Evolutionary conservation across 1,140 invertebrate genomes (phyloP).

Genomic region (Diuraphis noxia): DNA sequence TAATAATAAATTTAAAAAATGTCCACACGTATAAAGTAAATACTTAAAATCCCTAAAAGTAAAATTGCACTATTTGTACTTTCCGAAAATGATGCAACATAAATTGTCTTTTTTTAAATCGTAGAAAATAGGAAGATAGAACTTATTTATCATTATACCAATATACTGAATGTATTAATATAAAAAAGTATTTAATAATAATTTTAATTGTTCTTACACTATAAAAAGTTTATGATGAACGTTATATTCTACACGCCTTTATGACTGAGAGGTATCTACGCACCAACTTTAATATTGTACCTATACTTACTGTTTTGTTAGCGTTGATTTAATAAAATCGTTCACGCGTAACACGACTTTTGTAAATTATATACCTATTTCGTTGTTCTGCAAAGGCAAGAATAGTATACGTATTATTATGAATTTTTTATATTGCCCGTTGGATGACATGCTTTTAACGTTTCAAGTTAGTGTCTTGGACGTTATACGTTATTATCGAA

Average conservation of each 20-base stretch:
- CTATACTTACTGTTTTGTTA: too few species aligned
- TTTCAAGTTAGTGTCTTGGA: background rate
- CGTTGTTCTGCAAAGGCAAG: background rate
- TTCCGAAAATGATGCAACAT: background rate
- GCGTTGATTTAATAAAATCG: background rate
- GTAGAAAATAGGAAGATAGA: too few species aligned
- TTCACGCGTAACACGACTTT: background rate
- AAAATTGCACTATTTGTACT: too few species aligned
- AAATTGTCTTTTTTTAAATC: too few species aligned
- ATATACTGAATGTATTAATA: too few species aligned
- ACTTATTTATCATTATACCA: background rate
- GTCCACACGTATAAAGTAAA: background rate
- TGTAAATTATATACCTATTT: background rate
- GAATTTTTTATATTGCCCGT: background rate
- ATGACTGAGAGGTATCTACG: background rate
- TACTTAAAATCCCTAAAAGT: background rate
- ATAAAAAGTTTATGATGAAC: background rate
- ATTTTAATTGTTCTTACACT: background rate
- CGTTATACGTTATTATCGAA: background rate
- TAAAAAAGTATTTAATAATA: background rate
- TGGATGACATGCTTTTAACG: background rate
- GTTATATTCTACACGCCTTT: background rate
- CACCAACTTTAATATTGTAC: background rate
- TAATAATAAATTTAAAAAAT: background rate
- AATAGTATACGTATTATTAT: background rate